phyloP scores from a whole-genome alignment of 2,797 vertebrate genomes.

The Antennarius maculatus region DNA sequence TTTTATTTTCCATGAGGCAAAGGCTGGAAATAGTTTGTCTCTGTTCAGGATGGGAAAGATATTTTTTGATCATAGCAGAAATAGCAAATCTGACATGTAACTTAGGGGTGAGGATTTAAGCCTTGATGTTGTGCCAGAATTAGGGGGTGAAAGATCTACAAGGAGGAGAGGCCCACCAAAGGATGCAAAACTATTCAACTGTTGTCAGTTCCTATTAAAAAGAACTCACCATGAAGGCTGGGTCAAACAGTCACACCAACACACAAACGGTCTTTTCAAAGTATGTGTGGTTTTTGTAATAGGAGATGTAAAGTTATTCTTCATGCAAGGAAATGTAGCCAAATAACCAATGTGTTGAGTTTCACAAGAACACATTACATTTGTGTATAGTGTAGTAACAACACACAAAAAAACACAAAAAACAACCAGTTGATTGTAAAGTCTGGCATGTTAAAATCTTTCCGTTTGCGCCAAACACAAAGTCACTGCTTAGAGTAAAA shows the following conservation, averaged over 20 bases:
- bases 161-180: constrained; percentile 53
- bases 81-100: constrained; percentile 63
- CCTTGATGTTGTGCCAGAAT: constrained; percentile 62
- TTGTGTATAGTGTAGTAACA: constrained; percentile 8
- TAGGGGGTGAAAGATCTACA: constrained; percentile 52
- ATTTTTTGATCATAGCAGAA: constrained; percentile 54
- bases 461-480: constrained; percentile 8
- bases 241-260: constrained; percentile 64
- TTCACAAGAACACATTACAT: constrained; percentile 8
- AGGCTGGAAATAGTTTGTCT: constrained; percentile 32
- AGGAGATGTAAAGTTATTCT: constrained; percentile 8
- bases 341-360: constrained; percentile 15
- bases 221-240: constrained; percentile 61
- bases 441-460: constrained; percentile 23
- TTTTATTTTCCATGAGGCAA: constrained; percentile 24
- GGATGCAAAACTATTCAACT: constrained; percentile 68
- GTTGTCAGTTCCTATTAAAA: constrained; percentile 75
- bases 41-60: constrained; percentile 14
- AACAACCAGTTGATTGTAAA: constrained; percentile 11
- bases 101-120: constrained; percentile 53
- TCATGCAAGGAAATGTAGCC: constrained; percentile 10
- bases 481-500: constrained; percentile 8
- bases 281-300: constrained; percentile 24
- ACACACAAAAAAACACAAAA: constrained; percentile 26
- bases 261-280: constrained; percentile 31